phyloP scores from a whole-genome alignment of 2,888 invertebrate genomes.

The Parnassius glacialis region DNA sequence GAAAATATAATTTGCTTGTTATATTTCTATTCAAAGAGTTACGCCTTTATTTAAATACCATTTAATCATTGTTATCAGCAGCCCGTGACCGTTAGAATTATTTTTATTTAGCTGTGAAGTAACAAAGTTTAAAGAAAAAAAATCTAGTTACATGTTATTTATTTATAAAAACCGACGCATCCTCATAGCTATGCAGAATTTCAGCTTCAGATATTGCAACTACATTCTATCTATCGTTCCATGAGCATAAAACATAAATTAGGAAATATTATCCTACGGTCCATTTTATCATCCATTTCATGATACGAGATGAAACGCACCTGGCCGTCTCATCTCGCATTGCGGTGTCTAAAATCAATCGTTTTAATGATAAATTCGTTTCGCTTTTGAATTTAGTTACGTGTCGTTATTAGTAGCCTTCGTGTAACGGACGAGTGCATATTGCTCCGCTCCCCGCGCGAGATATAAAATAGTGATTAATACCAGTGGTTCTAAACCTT shows the following conservation, averaged over 20 bases:
- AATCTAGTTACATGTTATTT: no score
- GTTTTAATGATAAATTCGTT: constrained; percentile 55
- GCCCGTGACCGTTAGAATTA: no score
- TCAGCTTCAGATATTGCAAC: no score
- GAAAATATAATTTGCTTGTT: neutral
- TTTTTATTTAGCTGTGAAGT: no score
- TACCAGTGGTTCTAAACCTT: constrained; percentile 17
- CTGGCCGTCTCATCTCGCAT: neutral
- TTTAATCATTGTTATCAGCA: no score
- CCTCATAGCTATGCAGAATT: no score
- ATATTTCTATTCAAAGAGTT: constrained; percentile 1
- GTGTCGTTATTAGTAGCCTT: constrained; percentile 61
- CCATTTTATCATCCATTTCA: neutral
- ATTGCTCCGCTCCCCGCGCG: constrained; percentile 38
- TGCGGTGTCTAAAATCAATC: constrained; percentile 50
- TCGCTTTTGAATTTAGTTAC: constrained; percentile 68
- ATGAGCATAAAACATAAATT: neutral
- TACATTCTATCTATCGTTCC: no score
- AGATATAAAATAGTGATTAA: constrained; percentile 33
- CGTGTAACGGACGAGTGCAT: constrained; percentile 58
- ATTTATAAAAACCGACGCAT: no score
- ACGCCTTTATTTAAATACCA: no score
- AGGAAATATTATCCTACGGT: constrained; percentile 1
- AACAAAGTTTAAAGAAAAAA: no score
- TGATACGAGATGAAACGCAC: no score